Conservation (phyloP, 2,888 invertebrate species). For the Marronus borbonicus region DNA sequence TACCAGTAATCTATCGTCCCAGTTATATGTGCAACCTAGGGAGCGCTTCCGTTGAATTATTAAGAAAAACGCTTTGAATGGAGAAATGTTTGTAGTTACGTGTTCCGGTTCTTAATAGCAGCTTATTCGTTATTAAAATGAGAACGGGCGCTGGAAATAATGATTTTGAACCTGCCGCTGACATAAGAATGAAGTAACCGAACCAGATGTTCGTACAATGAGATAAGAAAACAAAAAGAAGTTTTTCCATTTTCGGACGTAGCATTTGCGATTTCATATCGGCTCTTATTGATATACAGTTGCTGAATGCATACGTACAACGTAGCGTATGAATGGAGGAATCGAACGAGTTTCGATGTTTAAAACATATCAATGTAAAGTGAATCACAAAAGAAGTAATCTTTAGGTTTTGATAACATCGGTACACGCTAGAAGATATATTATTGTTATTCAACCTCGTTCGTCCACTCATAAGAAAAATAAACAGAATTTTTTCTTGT, state of each 20-base stretch:
- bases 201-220: slow-evolving; percentile 29
- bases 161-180: slow-evolving; percentile 41
- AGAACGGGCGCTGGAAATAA: slow-evolving; percentile 19
- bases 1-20: background rate
- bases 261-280: slow-evolving; percentile 34
- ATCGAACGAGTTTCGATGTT: slow-evolving; percentile 28
- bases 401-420: slow-evolving; percentile 3
- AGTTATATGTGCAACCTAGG: slow-evolving; percentile 8
- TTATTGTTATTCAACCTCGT: background rate
- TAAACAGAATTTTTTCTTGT: no score
- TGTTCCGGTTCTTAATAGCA: slow-evolving; percentile 34
- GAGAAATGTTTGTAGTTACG: slow-evolving; percentile 31
- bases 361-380: slow-evolving; percentile 6
- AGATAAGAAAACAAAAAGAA: slow-evolving; percentile 15
- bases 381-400: slow-evolving; percentile 8
- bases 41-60: slow-evolving; percentile 39
- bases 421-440: background rate
- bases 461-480: no score
- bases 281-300: slow-evolving; percentile 6
- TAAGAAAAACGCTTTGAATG: slow-evolving; percentile 38
- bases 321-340: slow-evolving; percentile 23
- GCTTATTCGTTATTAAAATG: slow-evolving; percentile 39
- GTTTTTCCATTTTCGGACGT: slow-evolving; percentile 36
- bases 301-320: background rate
- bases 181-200: slow-evolving; percentile 25